Base-by-base conservation (phyloP, 2,797 vertebrate genomes). In the Thripadectes ignobilis region DNA sequence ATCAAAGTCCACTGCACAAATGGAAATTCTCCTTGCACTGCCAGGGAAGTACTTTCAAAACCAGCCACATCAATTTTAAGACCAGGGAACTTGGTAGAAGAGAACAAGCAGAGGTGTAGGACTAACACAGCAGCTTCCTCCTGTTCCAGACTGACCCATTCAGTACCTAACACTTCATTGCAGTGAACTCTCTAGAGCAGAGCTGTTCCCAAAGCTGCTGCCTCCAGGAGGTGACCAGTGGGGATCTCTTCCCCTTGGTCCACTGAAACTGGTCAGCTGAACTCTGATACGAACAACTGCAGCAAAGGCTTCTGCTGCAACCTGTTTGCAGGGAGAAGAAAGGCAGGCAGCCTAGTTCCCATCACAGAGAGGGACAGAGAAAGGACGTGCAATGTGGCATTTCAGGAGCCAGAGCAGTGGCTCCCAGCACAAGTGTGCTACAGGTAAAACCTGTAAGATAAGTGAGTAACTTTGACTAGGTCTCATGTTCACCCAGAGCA, bases 301-400 rank as follows among this genome's bases (percentile, higher is more conserved):
- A 73, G 71, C 46, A 43, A 81, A 89, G 43, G 59, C n/a, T 75
- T 51, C 43, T 54, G 66, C 54, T 58, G 59, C 23, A 30, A 1
- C 7, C 22, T 14, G n/a, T 1, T 65, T 6, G 15, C 45, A 55
- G 38, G 21, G 20, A 82, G 77, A 52, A 66, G 41, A 6, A 27
- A 23, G 26, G 74, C 61, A 81, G 38, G 57, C 63, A 73, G 62
- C 24, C 20, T 12, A 32, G 55, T 38, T 86, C 23, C 34, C 38
- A 3, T 12, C 13, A 17, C 38, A 61, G 66, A 58, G 65, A 48
- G 12, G 6, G n/a, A 67, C 36, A 80, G n/a, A 43, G 58, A 69
- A 29, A 36, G 39, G n/a, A 38, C 0, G 0, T 3, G 59, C 46
- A 20, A 20, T 1, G 6, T 17, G 30, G 48, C 38, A 7, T 14